Evolutionary conservation across 2,113 vertebrate genomes (phyloP).

Genomic region (Callospermophilus lateralis): DNA sequence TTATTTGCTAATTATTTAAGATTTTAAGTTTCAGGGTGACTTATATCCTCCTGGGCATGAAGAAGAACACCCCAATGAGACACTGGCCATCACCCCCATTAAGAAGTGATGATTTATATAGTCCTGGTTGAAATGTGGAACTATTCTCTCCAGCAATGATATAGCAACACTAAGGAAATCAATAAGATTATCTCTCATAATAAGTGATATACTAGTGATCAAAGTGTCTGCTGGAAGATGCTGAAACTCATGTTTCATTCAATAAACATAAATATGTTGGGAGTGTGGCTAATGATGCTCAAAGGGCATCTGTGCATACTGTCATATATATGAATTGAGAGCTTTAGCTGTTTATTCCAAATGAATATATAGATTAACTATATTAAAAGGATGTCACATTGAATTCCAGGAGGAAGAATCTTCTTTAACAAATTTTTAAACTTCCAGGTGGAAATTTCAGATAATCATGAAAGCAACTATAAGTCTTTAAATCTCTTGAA

Average conservation of each 20-base stretch:
- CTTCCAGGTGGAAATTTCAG: not conserved
- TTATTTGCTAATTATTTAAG: too few relatives aligned
- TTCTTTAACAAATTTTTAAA: not conserved
- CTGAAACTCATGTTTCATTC: not conserved
- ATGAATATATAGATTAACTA: not conserved
- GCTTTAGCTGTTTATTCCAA: not conserved
- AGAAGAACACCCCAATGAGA: too few relatives aligned
- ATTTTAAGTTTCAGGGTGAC: too few relatives aligned
- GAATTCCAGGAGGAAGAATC: not conserved
- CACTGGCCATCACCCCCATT: too few relatives aligned
- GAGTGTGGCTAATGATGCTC: not conserved
- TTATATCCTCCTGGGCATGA: too few relatives aligned
- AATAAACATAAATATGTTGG: not conserved
- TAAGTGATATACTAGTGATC: not conserved
- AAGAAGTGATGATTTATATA: not conserved
- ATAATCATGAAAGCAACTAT: not conserved
- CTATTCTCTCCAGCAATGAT: conserved; percentile 6
- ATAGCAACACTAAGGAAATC: not conserved
- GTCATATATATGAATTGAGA: not conserved
- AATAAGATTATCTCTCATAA: conserved; percentile 41
- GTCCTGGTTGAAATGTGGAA: not conserved
- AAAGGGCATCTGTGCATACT: not conserved
- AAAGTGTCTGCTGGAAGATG: not conserved
- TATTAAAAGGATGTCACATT: not conserved
- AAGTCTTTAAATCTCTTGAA: not conserved